These are phyloP conservation scores for Peucedramus taeniatus DNA, from an alignment of 2,113 vertebrate genomes.

Conservation along the genomic window DNA sequence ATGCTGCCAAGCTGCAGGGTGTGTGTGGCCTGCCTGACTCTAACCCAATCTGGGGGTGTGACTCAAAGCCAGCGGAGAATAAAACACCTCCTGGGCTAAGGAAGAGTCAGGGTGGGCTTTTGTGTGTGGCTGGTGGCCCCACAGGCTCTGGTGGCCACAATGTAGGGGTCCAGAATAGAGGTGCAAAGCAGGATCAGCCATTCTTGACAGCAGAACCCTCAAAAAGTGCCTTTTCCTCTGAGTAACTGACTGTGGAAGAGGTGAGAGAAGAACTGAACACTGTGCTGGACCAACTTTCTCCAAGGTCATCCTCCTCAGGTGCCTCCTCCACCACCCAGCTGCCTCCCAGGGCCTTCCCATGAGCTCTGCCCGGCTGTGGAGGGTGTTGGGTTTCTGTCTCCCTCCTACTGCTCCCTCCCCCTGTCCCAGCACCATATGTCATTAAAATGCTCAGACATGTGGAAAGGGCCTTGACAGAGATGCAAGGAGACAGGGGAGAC, in stretches of 20 bases:
- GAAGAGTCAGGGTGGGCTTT: neutral
- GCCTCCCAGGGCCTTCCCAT: neutral
- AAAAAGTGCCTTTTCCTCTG: constrained; percentile 22
- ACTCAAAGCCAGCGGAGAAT: neutral
- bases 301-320: neutral
- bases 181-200: neutral
- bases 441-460: constrained; percentile 78
- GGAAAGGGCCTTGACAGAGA: constrained; percentile 77
- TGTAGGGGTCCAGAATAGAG: neutral
- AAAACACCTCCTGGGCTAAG: neutral
- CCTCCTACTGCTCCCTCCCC: neutral
- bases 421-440: constrained; percentile 74
- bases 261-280: neutral
- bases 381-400: neutral
- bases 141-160: neutral
- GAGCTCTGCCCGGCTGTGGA: neutral
- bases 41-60: neutral
- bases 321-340: neutral
- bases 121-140: neutral
- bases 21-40: neutral
- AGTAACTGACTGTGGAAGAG: neutral
- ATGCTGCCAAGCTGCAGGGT: accelerated
- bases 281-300: neutral
- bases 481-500: constrained; percentile 71
- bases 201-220: neutral